These are phyloP conservation scores for Drosophila imparisetae DNA, from an alignment of 2,888 invertebrate species.

Conservation along the genomic window DNA sequence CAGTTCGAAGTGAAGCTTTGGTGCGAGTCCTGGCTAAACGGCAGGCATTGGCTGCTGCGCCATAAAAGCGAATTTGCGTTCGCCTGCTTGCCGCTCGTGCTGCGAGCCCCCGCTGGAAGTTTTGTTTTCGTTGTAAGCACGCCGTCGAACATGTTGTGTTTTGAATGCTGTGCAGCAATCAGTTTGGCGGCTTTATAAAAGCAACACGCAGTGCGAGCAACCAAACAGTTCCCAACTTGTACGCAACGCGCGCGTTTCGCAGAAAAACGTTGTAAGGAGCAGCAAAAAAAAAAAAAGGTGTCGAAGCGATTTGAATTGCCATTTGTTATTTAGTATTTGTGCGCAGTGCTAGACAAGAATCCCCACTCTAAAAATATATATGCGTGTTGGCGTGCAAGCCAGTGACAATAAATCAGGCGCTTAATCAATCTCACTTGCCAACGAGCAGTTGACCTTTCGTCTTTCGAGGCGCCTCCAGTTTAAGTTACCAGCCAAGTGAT, in stretches of 20 bases:
- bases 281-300: background rate
- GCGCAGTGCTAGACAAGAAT: conserved; percentile 19
- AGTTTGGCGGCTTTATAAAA: conserved; percentile 64
- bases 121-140: conserved; percentile 68
- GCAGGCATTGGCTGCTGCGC: background rate
- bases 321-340: conserved; percentile 23
- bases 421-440: conserved; percentile 75
- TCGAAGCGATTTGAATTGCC: conserved; percentile 31
- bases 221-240: conserved; percentile 56
- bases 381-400: conserved; percentile 2
- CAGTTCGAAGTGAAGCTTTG: conserved; percentile 35
- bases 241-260: conserved; percentile 60
- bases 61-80: conserved; percentile 2
- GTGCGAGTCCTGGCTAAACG: conserved; percentile 42
- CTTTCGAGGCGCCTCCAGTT: conserved; percentile 23
- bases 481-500: conserved; percentile 21
- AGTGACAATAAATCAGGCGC: conserved; percentile 62
- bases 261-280: background rate
- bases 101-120: conserved; percentile 15
- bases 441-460: conserved; percentile 54
- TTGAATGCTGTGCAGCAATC: conserved; percentile 63
- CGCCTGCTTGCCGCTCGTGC: conserved; percentile 45
- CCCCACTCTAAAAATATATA: background rate
- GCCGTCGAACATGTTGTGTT: conserved; percentile 72
- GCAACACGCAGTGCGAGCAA: conserved; percentile 20